phyloP scores from a whole-genome alignment of 2,888 invertebrate species.

The Drosophila anomelani region DNA sequence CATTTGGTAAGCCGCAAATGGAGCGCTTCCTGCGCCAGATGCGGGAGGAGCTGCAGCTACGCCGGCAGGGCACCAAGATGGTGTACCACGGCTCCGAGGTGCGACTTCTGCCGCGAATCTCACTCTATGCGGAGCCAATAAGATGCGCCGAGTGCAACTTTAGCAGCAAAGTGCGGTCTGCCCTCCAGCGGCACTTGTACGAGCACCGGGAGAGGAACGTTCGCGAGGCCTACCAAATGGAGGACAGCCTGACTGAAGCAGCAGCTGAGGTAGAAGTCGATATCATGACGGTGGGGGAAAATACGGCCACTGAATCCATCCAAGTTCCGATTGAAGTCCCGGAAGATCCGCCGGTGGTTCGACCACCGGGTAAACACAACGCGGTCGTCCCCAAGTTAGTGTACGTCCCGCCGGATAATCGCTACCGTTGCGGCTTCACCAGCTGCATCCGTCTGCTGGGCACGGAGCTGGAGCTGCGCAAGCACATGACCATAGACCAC shows the following conservation, averaged over 20 bases:
- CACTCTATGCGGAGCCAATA: conserved; percentile 87
- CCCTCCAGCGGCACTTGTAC: conserved; percentile 87
- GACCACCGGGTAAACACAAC: conserved; percentile 10
- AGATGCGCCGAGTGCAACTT: conserved; percentile 89
- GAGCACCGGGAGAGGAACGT: conserved; percentile 85
- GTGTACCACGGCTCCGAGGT: conserved; percentile 87
- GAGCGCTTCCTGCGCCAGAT: conserved; percentile 51
- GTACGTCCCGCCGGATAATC: conserved; percentile 86
- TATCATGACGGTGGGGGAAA: background rate
- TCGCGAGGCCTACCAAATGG: conserved; percentile 86
- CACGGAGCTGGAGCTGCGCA: conserved; percentile 41
- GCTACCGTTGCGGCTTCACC: conserved; percentile 89
- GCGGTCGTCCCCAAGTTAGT: conserved; percentile 34
- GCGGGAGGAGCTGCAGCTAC: conserved; percentile 66
- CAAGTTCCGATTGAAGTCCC: background rate
- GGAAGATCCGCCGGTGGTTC: background rate
- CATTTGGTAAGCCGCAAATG: conserved; percentile 74
- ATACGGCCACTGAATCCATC: background rate
- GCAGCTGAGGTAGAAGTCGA: background rate
- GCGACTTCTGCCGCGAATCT: conserved; percentile 87
- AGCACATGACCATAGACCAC: conserved; percentile 41
- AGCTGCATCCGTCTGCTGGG: conserved; percentile 14
- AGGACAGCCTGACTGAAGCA: background rate
- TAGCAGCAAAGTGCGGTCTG: conserved; percentile 89
- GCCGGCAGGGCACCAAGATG: conserved; percentile 73